These are phyloP conservation scores for Fragum sueziense DNA, from an alignment of 2,888 invertebrate genomes.

Conservation along the genomic window DNA sequence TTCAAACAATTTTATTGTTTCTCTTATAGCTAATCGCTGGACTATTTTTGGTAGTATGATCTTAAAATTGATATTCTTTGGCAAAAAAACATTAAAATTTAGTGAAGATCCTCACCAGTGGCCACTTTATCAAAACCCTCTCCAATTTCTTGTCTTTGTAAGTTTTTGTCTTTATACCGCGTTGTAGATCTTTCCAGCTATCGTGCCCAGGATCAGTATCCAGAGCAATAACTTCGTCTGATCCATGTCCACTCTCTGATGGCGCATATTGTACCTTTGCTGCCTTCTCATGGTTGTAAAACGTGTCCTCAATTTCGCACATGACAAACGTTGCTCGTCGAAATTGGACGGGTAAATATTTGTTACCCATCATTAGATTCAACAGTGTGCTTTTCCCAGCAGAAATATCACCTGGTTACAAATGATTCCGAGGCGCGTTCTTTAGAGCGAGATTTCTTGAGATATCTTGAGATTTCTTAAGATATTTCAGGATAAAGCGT, in stretches of 20 bases:
- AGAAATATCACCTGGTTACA: conserved; percentile 52
- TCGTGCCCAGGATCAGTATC: neutral
- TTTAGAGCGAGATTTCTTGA: too few relatives aligned
- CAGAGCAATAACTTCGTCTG: neutral
- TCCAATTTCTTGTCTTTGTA: neutral
- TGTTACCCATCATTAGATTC: conserved; percentile 49
- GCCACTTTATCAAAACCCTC: conserved; percentile 41
- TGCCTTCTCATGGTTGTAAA: neutral
- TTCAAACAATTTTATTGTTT: too few relatives aligned
- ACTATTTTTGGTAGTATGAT: too few relatives aligned
- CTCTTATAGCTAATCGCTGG: too few relatives aligned
- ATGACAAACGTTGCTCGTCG: conserved; percentile 30
- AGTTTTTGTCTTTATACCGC: conserved; percentile 28
- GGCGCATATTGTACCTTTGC: neutral
- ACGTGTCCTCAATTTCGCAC: conserved; percentile 35
- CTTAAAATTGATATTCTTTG: too few relatives aligned
- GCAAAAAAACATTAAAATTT: too few relatives aligned
- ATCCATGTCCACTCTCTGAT: neutral
- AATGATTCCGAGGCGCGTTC: too few relatives aligned
- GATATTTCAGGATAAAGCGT: too few relatives aligned
- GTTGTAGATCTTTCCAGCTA: conserved; percentile 17
- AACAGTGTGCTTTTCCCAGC: conserved; percentile 56
- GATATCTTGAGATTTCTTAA: too few relatives aligned
- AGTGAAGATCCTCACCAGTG: conserved; percentile 14
- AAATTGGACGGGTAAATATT: conserved; percentile 42